phyloP scores from a whole-genome alignment of 2,113 vertebrate species.

The Forbesichthys papilliferus region DNA sequence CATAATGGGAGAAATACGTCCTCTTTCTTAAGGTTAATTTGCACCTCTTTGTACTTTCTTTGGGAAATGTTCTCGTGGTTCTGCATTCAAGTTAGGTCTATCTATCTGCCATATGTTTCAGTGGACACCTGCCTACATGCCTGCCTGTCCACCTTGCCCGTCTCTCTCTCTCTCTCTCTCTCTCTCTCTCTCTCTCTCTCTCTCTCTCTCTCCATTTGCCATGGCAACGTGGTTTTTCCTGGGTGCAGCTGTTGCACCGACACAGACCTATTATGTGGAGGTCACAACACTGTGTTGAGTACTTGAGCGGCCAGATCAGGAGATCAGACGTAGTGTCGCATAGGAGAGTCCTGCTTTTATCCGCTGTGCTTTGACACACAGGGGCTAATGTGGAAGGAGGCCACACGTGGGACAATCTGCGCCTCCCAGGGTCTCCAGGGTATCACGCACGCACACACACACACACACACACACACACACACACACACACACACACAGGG shows the following conservation, averaged over 20 bases:
- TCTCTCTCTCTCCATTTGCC: background rate
- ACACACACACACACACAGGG: background rate
- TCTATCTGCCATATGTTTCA: background rate
- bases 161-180: background rate
- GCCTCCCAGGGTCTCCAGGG: background rate
- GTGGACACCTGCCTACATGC: background rate
- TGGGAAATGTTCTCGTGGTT: too few relatives aligned
- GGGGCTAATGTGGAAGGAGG: background rate
- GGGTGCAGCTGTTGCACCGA: conserved; percentile 16
- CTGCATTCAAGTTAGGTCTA: too few relatives aligned
- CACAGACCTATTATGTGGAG: conserved; percentile 52
- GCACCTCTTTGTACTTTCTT: too few relatives aligned
- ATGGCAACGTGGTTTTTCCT: background rate
- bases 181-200: background rate
- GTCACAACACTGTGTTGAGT: conserved; percentile 39
- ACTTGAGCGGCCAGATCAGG: conserved; percentile 39
- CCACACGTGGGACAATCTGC: background rate
- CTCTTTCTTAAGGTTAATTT: too few relatives aligned
- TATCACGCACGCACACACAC: background rate
- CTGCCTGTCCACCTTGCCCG: background rate
- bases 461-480: background rate
- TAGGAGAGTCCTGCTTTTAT: conserved; percentile 36
- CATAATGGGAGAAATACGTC: too few relatives aligned
- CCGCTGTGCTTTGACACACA: conserved; percentile 7
- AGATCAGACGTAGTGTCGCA: conserved; percentile 42